These are phyloP conservation scores for Himalopsyche anomala DNA, from an alignment of 2,888 invertebrate genomes.

Conservation along the genomic window DNA sequence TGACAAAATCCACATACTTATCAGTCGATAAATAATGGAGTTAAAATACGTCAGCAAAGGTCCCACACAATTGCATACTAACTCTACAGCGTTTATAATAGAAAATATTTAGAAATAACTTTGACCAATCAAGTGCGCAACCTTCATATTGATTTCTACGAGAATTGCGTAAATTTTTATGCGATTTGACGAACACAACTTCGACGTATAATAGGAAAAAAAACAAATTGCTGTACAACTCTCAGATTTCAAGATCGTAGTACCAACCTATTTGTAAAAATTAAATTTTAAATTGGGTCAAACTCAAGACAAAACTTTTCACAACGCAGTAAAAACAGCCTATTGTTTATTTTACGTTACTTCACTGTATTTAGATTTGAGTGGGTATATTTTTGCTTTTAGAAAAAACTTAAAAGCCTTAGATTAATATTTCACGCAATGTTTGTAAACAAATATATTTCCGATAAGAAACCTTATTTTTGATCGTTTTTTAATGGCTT, in stretches of 20 bases:
- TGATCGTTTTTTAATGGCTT: too few relatives aligned
- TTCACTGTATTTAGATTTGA: too few relatives aligned
- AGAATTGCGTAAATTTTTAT: constrained; percentile 31
- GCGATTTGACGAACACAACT: constrained; percentile 3
- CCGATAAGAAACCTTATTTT: too few relatives aligned
- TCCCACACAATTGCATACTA: too few relatives aligned
- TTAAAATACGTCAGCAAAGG: too few relatives aligned
- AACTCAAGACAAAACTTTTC: neutral
- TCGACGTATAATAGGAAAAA: neutral
- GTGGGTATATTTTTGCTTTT: too few relatives aligned
- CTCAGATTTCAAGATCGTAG: constrained; percentile 37
- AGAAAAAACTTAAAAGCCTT: too few relatives aligned
- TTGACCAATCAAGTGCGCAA: constrained; percentile 39
- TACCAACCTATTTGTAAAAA: constrained; percentile 36
- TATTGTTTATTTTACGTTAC: neutral
- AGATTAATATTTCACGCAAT: too few relatives aligned
- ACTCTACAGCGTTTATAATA: neutral
- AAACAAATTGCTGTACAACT: neutral
- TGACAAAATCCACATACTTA: too few relatives aligned
- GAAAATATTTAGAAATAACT: constrained; percentile 37
- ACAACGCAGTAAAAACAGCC: constrained; percentile 23
- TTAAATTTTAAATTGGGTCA: constrained; percentile 4
- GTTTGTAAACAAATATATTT: too few relatives aligned
- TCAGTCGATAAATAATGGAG: too few relatives aligned
- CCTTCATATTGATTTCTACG: constrained; percentile 40